These are phyloP conservation scores for Nibea albiflora DNA, from an alignment of 2,113 vertebrate species.

Conservation along the genomic window DNA sequence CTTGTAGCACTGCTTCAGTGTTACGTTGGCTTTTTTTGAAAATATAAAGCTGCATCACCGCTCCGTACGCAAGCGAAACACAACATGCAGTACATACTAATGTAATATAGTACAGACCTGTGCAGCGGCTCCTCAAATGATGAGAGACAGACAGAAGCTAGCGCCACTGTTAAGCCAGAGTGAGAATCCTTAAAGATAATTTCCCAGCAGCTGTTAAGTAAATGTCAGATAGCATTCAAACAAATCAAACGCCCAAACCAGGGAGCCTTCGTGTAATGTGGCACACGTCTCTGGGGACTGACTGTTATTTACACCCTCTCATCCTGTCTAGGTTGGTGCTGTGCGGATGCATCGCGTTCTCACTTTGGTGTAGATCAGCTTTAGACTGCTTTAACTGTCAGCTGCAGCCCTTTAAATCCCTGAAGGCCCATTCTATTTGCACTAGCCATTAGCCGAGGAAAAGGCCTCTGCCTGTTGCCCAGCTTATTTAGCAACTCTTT, in stretches of 20 bases:
- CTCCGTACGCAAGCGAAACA: neutral
- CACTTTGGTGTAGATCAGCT: constrained; percentile 78
- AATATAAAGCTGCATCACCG: constrained; percentile 24
- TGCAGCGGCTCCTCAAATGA: constrained; percentile 18
- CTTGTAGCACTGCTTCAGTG: constrained; percentile 25
- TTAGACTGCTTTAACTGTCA: constrained; percentile 76
- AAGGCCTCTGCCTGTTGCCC: constrained; percentile 61
- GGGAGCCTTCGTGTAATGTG: constrained; percentile 70
- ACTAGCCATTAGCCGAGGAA: constrained; percentile 75
- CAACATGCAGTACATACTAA: neutral
- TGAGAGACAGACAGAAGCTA: constrained; percentile 19
- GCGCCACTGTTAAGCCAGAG: constrained; percentile 32
- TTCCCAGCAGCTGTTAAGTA: constrained; percentile 65
- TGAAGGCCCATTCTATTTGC: constrained; percentile 70
- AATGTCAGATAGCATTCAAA: constrained; percentile 72
- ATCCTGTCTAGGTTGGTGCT: constrained; percentile 62
- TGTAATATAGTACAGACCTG: constrained; percentile 11
- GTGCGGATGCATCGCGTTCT: constrained; percentile 69
- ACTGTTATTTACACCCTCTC: constrained; percentile 77
- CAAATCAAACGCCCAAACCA: constrained; percentile 65
- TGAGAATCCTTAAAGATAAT: constrained; percentile 60
- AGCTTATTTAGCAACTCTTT: constrained; percentile 72
- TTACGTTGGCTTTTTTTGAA: constrained; percentile 20
- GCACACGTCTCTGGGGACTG: constrained; percentile 69
- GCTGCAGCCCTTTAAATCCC: constrained; percentile 73